phyloP scores from a whole-genome alignment of 2,888 invertebrate genomes.

The Nomada fucata region DNA sequence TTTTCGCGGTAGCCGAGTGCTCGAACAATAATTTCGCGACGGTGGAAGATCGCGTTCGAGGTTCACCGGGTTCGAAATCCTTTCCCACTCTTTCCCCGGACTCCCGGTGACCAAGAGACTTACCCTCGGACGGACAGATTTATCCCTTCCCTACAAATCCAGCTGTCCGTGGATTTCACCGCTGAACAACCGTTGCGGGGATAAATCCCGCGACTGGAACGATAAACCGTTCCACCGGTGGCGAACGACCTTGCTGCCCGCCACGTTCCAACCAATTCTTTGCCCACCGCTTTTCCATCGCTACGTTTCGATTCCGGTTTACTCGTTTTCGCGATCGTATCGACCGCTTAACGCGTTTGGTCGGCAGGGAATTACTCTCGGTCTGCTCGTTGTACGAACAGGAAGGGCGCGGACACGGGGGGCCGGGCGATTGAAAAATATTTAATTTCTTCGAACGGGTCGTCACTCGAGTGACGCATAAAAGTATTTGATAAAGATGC shows the following conservation, averaged over 20 bases:
- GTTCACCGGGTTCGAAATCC: slow-evolving; percentile 4
- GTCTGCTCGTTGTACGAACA: background rate
- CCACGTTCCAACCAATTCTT: background rate
- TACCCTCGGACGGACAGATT: slow-evolving; percentile 59
- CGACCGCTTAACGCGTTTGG: background rate
- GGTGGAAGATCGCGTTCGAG: background rate
- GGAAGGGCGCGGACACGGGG: too few species aligned
- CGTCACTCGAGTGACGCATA: too few species aligned
- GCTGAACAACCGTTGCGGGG: slow-evolving; percentile 55
- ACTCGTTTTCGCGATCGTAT: background rate
- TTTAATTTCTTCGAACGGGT: background rate
- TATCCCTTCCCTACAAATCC: slow-evolving; percentile 73
- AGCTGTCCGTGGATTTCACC: slow-evolving; percentile 72
- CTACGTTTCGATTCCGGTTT: slow-evolving; percentile 47
- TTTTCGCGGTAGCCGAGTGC: background rate
- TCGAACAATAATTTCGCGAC: slow-evolving; percentile 23
- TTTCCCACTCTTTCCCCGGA: background rate
- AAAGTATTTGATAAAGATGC: background rate
- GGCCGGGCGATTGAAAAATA: background rate
- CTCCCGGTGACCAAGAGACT: slow-evolving; percentile 18
- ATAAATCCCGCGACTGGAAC: slow-evolving; percentile 62
- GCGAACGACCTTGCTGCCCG: slow-evolving; percentile 31
- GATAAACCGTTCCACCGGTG: slow-evolving; percentile 57
- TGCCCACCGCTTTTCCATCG: slow-evolving; percentile 16
- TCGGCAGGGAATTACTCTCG: background rate